Percentiles rank a stretch among this genome's conserved stretches.
phyloP scores from a whole-genome alignment of 1,140 invertebrate species.

The Monomorium pharaonis region DNA sequence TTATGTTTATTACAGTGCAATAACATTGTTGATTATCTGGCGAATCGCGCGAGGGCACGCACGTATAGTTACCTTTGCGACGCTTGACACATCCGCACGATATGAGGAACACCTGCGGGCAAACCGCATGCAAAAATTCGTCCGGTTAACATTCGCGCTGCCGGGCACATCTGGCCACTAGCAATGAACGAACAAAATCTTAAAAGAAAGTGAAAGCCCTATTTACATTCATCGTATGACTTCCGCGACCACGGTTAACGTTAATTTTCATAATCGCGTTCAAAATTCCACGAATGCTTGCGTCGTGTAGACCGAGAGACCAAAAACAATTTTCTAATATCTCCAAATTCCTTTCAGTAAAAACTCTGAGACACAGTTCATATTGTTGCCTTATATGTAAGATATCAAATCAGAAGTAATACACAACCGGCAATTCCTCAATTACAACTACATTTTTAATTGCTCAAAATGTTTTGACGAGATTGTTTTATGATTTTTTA shows the following conservation, averaged over 20 bases:
- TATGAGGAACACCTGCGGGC: constrained; percentile 51
- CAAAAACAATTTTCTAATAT: not conserved
- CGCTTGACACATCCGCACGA: constrained; percentile 50
- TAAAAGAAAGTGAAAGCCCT: constrained; percentile 31
- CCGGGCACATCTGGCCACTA: constrained; percentile 51
- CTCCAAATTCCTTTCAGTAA: not conserved
- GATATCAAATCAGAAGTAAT: not conserved
- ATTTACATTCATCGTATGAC: constrained; percentile 42
- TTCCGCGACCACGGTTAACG: constrained; percentile 39
- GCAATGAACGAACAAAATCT: constrained; percentile 30
- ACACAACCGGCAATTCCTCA: not conserved
- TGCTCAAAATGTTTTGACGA: not conserved
- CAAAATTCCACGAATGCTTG: not conserved
- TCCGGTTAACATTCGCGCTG: constrained; percentile 47
- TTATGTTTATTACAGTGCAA: constrained; percentile 33
- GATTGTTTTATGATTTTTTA: not conserved
- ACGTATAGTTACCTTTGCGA: not conserved
- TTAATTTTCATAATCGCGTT: constrained; percentile 31
- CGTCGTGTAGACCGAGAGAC: not conserved
- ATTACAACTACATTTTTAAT: not conserved
- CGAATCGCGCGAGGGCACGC: constrained; percentile 18
- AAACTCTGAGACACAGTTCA: not conserved
- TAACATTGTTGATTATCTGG: constrained; percentile 26
- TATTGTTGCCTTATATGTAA: not conserved
- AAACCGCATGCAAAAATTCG: constrained; percentile 43